These are phyloP conservation scores for Ferdinandea cuprea DNA, from an alignment of 2,888 invertebrate genomes.

Conservation along the genomic window DNA sequence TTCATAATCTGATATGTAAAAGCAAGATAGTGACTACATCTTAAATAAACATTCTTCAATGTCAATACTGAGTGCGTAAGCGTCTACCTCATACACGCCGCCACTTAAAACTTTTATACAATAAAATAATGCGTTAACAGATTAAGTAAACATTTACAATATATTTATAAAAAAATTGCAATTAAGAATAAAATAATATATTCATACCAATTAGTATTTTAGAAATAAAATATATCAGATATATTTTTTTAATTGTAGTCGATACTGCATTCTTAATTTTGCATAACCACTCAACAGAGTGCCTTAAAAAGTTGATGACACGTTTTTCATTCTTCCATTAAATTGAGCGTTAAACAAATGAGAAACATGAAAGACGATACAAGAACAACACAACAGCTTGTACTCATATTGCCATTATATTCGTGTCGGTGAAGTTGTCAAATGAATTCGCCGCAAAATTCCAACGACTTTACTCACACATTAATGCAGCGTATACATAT, in stretches of 20 bases:
- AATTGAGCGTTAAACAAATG: slow-evolving; percentile 8
- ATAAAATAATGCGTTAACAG: no score
- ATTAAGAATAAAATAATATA: not conserved
- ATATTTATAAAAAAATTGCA: not conserved
- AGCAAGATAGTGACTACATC: no score
- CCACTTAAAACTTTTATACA: no score
- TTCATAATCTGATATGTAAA: no score
- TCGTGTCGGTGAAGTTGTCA: slow-evolving; percentile 1
- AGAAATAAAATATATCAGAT: not conserved
- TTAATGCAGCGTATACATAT: not conserved
- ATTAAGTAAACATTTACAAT: not conserved
- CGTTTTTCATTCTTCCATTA: slow-evolving; percentile 29
- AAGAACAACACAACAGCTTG: slow-evolving; percentile 5
- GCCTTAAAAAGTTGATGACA: slow-evolving; percentile 34
- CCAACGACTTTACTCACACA: not conserved
- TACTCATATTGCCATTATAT: not conserved
- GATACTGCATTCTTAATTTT: not conserved
- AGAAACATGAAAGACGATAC: not conserved
- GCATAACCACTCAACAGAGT: slow-evolving; percentile 31
- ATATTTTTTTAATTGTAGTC: not conserved
- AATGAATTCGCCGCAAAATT: slow-evolving; percentile 54
- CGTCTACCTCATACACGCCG: no score
- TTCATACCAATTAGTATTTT: no score
- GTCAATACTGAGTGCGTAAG: no score
- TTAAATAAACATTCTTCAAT: no score